A percentile compares a stretch with the other conserved stretches of the same genome.
Evolutionary conservation across 2,797 vertebrate species (phyloP).

Genomic region (Crax fasciolata): DNA sequence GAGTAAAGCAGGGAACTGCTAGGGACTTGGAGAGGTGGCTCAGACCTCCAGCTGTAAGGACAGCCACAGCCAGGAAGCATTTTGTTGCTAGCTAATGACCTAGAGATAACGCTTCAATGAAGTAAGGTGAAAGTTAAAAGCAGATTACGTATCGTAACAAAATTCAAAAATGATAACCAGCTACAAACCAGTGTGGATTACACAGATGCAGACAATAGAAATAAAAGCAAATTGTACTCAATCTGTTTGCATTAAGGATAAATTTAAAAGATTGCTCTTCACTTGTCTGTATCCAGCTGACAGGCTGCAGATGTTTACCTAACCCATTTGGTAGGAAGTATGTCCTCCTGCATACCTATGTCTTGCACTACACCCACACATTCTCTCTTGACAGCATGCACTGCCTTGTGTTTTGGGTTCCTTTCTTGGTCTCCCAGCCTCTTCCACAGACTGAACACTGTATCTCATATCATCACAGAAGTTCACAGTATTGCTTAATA

Average conservation of each 20-base stretch:
- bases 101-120: neutral
- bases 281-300: neutral
- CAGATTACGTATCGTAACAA: neutral
- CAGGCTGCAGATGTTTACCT: neutral
- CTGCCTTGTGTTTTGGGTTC: neutral
- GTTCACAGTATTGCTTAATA: neutral
- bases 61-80: accelerated
- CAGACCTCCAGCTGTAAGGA: neutral
- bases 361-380: accelerated
- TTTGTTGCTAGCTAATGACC: neutral
- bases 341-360: accelerated
- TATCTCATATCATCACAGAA: neutral
- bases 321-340: neutral
- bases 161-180: neutral
- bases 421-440: neutral
- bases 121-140: neutral
- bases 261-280: neutral
- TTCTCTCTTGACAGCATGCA: neutral
- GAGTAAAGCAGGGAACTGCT: neutral
- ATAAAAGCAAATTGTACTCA: neutral
- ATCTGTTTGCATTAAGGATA: neutral
- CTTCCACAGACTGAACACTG: neutral
- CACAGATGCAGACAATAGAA: neutral
- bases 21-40: neutral
- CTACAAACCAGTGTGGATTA: accelerated